Percentiles rank a stretch among this genome's conserved stretches.
Conservation (phyloP, 2,113 vertebrate genomes). For the Proterorhinus semilunaris region DNA sequence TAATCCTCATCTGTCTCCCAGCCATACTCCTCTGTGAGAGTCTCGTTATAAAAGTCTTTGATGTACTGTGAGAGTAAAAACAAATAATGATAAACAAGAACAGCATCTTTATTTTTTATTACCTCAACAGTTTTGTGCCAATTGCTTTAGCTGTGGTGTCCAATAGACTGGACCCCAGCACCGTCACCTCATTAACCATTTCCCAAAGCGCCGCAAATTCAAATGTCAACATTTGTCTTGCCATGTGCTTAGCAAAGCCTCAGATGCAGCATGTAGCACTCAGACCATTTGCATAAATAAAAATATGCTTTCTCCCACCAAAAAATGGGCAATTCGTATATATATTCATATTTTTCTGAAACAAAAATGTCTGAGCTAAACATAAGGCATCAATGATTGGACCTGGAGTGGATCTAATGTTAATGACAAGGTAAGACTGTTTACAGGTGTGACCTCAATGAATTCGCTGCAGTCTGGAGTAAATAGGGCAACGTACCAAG, state of each 20-base stretch:
- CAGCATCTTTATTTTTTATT: not conserved
- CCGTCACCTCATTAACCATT: conserved; percentile 7
- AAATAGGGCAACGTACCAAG: conserved; percentile 2
- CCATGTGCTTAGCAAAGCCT: not conserved
- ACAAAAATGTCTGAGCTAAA: too few species aligned
- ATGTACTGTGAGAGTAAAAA: conserved; percentile 77
- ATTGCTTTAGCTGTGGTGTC: not conserved
- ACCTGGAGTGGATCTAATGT: conserved; percentile 4
- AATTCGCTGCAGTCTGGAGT: not conserved
- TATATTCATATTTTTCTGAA: too few species aligned
- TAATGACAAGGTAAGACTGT: conserved; percentile 14
- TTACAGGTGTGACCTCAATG: conserved; percentile 17
- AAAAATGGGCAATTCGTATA: too few species aligned
- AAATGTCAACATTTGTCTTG: conserved; percentile 18
- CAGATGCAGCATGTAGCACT: not conserved
- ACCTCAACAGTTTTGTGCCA: not conserved
- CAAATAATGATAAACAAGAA: not conserved
- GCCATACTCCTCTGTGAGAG: conserved; percentile 64
- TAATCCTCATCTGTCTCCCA: conserved; percentile 48
- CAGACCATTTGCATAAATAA: not conserved
- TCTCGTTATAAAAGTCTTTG: conserved; percentile 86
- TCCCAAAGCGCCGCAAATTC: not conserved
- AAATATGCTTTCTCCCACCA: not conserved
- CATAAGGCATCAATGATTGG: too few species aligned
- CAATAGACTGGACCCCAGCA: conserved; percentile 1